Conservation (phyloP, 2,113 vertebrate species). For the Amazona guildingii region DNA sequence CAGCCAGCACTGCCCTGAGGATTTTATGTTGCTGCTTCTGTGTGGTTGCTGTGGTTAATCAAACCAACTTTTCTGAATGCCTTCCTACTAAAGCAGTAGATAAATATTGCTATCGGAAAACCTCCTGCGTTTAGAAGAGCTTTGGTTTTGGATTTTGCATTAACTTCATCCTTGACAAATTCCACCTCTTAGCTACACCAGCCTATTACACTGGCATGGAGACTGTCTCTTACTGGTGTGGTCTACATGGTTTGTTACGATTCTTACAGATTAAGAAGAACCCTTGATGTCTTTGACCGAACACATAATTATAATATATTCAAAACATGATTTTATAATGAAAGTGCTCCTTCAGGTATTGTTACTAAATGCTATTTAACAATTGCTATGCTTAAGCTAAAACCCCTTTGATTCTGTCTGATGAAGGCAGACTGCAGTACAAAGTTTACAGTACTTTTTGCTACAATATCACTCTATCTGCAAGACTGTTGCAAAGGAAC, state of each 20-base stretch:
- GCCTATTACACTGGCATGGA: background rate
- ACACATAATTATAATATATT: background rate
- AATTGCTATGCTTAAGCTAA: background rate
- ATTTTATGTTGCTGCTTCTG: background rate
- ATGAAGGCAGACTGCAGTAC: background rate
- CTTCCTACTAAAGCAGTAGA: background rate
- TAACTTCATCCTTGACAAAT: background rate
- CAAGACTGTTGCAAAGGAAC: background rate
- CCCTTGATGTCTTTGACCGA: background rate
- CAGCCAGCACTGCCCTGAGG: background rate
- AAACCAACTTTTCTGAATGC: background rate
- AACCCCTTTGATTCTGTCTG: background rate
- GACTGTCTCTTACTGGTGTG: background rate
- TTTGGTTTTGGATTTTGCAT: background rate
- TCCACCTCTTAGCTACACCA: background rate
- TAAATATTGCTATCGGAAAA: background rate
- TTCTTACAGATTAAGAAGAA: background rate
- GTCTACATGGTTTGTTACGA: background rate
- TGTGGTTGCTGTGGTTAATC: background rate
- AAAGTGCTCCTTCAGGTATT: background rate
- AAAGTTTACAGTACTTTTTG: background rate
- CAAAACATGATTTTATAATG: background rate
- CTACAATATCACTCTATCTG: background rate
- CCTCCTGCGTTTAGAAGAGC: background rate
- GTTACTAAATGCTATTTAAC: background rate